Percentiles rank a stretch among this genome's conserved stretches.
phyloP scores from a whole-genome alignment of 1,140 invertebrate genomes.

The Drosophila rufa region DNA sequence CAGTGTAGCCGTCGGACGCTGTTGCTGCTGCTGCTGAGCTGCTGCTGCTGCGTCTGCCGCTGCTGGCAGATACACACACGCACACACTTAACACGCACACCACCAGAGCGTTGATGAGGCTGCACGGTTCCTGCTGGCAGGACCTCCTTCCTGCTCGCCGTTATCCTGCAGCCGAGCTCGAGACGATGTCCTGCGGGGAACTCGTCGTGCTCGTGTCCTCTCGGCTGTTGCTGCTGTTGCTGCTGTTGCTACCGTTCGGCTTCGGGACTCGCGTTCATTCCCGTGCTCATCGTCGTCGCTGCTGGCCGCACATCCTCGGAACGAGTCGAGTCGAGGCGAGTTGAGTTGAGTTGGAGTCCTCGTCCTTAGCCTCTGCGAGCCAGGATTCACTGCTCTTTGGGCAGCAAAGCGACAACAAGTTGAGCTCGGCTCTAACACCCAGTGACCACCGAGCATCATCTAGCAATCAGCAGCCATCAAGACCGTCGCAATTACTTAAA shows the following conservation, averaged over 20 bases:
- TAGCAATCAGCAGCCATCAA: background rate
- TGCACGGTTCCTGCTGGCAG: constrained; percentile 29
- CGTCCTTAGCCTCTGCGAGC: constrained; percentile 28
- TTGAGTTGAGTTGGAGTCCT: constrained; percentile 4
- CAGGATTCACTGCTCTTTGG: constrained; percentile 55
- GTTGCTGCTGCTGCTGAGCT: constrained; percentile 60
- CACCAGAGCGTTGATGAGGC: constrained; percentile 52
- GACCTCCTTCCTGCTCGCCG: constrained; percentile 6
- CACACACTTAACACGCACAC: constrained; percentile 70
- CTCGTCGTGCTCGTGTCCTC: constrained; percentile 7
- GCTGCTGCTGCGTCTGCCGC: constrained; percentile 49
- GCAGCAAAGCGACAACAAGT: constrained; percentile 76
- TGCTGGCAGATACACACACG: constrained; percentile 48
- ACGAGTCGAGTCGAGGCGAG: constrained; percentile 23
- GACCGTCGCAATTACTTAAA: constrained; percentile 1
- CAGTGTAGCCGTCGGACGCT: constrained; percentile 41
- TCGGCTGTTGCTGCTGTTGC: constrained; percentile 5
- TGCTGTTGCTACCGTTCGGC: constrained; percentile 16
- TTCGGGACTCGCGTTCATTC: constrained; percentile 51
- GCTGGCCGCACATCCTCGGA: constrained; percentile 67
- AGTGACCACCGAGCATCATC: constrained; percentile 12
- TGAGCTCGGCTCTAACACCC: constrained; percentile 51
- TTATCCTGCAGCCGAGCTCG: constrained; percentile 9
- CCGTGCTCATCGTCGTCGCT: constrained; percentile 74
- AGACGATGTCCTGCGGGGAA: constrained; percentile 21